A percentile compares a stretch with the other conserved stretches of the same genome.
phyloP scores from a whole-genome alignment of 2,888 invertebrate species.

The Drosophila monieri region DNA sequence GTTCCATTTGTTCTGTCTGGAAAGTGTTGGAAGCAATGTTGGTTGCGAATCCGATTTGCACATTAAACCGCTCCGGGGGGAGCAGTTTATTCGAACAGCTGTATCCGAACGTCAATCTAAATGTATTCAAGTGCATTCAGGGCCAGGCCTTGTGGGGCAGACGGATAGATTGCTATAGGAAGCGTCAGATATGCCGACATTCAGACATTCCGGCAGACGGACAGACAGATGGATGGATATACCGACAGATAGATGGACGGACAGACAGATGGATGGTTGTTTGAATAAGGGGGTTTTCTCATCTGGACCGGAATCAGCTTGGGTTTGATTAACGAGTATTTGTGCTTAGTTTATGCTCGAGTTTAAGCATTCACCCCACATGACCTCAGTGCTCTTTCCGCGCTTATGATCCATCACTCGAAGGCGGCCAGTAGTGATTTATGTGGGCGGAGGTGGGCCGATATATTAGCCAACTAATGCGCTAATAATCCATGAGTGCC shows the following conservation, averaged over 20 bases:
- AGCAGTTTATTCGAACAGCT: conserved; percentile 50
- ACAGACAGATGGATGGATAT: conserved; percentile 14
- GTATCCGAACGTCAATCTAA: conserved; percentile 75
- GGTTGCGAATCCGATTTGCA: neutral
- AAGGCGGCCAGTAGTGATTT: conserved; percentile 27
- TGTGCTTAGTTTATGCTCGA: conserved; percentile 74
- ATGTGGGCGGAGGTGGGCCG: conserved; percentile 23
- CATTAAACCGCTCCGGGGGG: conserved; percentile 9
- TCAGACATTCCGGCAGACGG: neutral
- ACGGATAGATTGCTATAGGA: conserved; percentile 28
- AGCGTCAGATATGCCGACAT: conserved; percentile 30
- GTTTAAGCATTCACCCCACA: conserved; percentile 38
- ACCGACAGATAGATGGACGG: conserved; percentile 3
- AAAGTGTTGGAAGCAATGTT: neutral
- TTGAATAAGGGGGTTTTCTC: conserved; percentile 7
- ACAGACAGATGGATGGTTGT: conserved; percentile 22
- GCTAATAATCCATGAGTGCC: conserved; percentile 76
- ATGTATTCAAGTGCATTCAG: conserved; percentile 74
- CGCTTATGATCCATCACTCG: conserved; percentile 67
- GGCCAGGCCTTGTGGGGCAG: conserved; percentile 21
- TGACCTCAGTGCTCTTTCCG: conserved; percentile 10
- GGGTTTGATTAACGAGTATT: conserved; percentile 77
- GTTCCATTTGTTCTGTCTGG: neutral
- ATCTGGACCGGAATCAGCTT: conserved; percentile 54
- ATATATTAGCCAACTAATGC: conserved; percentile 73